Evolutionary conservation across 1,140 invertebrate species (phyloP).

Genomic region (Eueides isabella): DNA sequence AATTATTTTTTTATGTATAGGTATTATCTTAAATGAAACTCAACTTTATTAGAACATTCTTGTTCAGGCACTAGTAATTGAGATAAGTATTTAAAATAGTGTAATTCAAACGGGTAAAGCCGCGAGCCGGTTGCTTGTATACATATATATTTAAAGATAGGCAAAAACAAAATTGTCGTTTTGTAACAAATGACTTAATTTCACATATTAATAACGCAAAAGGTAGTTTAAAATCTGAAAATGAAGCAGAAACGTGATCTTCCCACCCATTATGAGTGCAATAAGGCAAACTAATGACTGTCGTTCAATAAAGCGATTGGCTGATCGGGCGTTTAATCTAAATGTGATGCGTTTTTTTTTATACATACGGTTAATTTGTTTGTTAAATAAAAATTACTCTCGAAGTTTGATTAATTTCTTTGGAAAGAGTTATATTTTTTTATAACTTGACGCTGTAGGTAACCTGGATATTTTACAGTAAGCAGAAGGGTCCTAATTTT

Average conservation of each 20-base stretch:
- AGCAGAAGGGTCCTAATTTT: too few species aligned
- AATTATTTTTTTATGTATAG: too few species aligned
- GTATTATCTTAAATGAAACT: too few species aligned
- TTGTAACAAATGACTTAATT: background rate
- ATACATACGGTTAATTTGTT: background rate
- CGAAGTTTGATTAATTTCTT: background rate
- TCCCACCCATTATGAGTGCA: conserved; percentile 34
- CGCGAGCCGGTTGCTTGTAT: too few species aligned
- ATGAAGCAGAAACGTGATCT: conserved; percentile 29
- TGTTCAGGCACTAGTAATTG: too few species aligned
- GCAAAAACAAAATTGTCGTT: background rate
- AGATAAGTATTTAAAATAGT: too few species aligned
- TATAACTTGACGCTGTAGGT: too few species aligned
- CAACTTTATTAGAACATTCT: too few species aligned
- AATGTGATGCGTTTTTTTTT: conserved; percentile 36
- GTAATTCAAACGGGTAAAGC: too few species aligned
- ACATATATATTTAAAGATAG: background rate
- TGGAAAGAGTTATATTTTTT: background rate
- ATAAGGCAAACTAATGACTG: conserved; percentile 40
- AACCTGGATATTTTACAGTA: too few species aligned
- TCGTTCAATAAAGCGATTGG: conserved; percentile 39
- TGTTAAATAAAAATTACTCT: background rate
- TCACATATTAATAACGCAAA: conserved; percentile 5
- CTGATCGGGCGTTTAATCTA: conserved; percentile 39
- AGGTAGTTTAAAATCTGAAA: conserved; percentile 2